Evolutionary conservation across 2,888 invertebrate species (phyloP), one percentile per base, ranked within the genome.

Genomic region (Meliscaeva auricollis): DNA sequence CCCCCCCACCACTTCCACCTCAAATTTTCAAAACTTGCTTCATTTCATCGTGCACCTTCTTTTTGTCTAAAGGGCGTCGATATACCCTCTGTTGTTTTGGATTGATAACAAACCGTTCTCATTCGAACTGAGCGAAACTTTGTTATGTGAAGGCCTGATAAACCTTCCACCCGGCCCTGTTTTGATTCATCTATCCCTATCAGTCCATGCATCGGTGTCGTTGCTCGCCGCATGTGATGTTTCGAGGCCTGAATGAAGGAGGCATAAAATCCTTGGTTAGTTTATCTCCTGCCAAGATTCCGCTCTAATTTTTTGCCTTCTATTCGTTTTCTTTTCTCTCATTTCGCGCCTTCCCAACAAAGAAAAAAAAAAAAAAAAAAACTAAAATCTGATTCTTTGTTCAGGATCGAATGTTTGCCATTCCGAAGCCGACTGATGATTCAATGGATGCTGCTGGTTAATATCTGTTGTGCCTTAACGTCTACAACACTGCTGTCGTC

Each of bases 281-380:
- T 38, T 79, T 74, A 79, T 83, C 83, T 83, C 46, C 64, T 79
- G 58, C 69, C 66, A 72, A 84, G 84, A 84, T 72, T 84, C 50
- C 75, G 84, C 84, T 84, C 84, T 84, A 84, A 56, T 75, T 84
- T 83, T 82, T 64, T 72, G 8, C 13, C 41, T 75, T 75, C 20
- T 46, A 38, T 44, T 52, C 44, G 3, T 64, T 30, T 32, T 26
- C 26, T 62, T 20, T 26, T 52, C 46, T 8, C 44, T 41, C 30
- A 38, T 35, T 48, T 32, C 8, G 44, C 30, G 44, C 76, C 48
- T 35, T 35, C 13, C 11, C n/a, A 17, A 35, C 3, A 38, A 38
- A 38, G 6, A 6, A 35, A 8, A 8, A 8, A 35, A 35, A 35
- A 32, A 32, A 13, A 9, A 38, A 38, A 38, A 38, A 9, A 9